Evolutionary conservation across 1,140 invertebrate genomes (phyloP).

Genomic region (Heliconius nattereri): DNA sequence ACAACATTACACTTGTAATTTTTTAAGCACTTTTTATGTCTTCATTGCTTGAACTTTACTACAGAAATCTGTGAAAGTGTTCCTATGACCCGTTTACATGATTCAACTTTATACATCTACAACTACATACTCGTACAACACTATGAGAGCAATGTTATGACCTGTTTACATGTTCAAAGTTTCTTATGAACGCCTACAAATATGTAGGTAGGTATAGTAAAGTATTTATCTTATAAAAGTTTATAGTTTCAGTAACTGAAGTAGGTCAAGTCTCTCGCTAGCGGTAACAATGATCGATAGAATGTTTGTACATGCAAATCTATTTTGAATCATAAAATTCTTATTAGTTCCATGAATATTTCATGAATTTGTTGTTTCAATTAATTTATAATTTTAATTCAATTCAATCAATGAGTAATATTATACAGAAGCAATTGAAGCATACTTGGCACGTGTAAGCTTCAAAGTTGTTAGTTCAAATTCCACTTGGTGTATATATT

Average conservation of each 20-base stretch:
- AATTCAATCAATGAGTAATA: neutral
- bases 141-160: neutral
- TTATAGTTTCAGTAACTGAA: neutral
- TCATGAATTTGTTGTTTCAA: neutral
- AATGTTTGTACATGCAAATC: neutral
- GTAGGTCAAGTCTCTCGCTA: neutral
- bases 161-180: neutral
- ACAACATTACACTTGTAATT: too few relatives aligned
- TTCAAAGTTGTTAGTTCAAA: neutral
- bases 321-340: neutral
- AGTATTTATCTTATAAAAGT: constrained; percentile 1
- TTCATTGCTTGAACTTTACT: neutral
- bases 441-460: neutral
- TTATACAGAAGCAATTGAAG: neutral
- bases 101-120: neutral
- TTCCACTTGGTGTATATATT: too few relatives aligned
- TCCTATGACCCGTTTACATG: neutral
- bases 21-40: too few relatives aligned
- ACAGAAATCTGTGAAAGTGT: neutral
- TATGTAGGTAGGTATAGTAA: neutral
- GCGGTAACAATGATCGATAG: constrained; percentile 6
- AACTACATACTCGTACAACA: too few relatives aligned
- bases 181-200: neutral
- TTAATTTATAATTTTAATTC: neutral
- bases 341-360: neutral